These are phyloP conservation scores for Bubo scandiacus DNA, from an alignment of 2,113 vertebrate species.

Conservation along the genomic window DNA sequence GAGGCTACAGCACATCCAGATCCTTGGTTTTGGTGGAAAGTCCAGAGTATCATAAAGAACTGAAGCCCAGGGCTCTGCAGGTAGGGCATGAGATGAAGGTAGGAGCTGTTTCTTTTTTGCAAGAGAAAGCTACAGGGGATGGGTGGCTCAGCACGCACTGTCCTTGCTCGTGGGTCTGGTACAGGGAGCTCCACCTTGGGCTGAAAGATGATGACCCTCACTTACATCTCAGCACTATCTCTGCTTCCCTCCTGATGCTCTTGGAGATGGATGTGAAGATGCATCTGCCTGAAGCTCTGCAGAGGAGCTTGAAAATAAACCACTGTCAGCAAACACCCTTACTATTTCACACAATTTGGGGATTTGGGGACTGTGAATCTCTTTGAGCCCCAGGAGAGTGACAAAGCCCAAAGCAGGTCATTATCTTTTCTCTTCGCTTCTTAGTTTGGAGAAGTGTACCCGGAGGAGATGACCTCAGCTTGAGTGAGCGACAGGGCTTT, in stretches of 20 bases:
- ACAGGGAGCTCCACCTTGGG: not conserved
- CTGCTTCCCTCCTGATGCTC: not conserved
- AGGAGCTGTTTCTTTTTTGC: not conserved
- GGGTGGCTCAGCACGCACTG: accelerated
- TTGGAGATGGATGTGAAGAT: not conserved
- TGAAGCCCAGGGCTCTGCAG: not conserved
- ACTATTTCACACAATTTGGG: not conserved
- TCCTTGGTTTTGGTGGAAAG: not conserved
- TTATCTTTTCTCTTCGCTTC: not conserved
- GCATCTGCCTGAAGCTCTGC: not conserved
- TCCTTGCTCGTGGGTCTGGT: accelerated
- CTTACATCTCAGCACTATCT: not conserved
- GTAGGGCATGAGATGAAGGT: not conserved
- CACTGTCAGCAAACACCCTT: not conserved
- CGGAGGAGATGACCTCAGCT: not conserved
- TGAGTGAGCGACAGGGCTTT: not conserved
- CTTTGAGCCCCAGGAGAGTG: not conserved
- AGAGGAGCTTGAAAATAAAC: not conserved
- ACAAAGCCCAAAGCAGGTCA: not conserved
- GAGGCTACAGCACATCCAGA: not conserved
- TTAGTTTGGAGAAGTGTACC: not conserved
- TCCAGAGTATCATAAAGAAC: not conserved
- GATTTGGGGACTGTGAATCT: not conserved
- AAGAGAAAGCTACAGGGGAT: not conserved
- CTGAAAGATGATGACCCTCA: not conserved